Evolutionary conservation across 1,140 invertebrate genomes (phyloP).

Genomic region (Trichoplusia ni): DNA sequence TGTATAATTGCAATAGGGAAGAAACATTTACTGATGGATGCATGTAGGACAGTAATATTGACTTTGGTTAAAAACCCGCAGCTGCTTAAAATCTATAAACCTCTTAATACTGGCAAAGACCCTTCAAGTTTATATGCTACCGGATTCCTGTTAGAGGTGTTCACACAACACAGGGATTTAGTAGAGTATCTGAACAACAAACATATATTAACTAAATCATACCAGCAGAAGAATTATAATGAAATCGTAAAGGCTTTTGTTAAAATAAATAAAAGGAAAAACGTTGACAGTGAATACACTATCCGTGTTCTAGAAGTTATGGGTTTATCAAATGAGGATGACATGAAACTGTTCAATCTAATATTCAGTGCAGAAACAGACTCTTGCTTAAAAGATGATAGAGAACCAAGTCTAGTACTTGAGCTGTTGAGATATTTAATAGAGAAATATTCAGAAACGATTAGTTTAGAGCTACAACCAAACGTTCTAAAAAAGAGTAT

Average conservation of each 20-base stretch:
- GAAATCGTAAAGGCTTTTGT: slow-evolving; percentile 73
- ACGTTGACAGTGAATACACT: slow-evolving; percentile 58
- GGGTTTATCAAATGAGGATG: slow-evolving; percentile 63
- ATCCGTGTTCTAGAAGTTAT: slow-evolving; percentile 60
- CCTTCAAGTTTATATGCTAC: slow-evolving; percentile 71
- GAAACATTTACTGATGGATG: slow-evolving; percentile 54
- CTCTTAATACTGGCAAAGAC: slow-evolving; percentile 66
- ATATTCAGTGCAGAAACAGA: slow-evolving; percentile 61
- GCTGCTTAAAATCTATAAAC: slow-evolving; percentile 82
- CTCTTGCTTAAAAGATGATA: slow-evolving; percentile 67
- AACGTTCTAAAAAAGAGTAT: slow-evolving; percentile 59
- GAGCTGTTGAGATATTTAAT: slow-evolving; percentile 67
- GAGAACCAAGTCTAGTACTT: slow-evolving; percentile 69
- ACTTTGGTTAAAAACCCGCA: slow-evolving; percentile 80
- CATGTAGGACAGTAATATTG: slow-evolving; percentile 57
- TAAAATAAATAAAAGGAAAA: slow-evolving; percentile 72
- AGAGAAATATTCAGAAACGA: slow-evolving; percentile 62
- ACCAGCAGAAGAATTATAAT: slow-evolving; percentile 73
- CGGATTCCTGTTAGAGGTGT: slow-evolving; percentile 72
- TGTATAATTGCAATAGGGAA: slow-evolving; percentile 58
- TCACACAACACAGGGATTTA: slow-evolving; percentile 60
- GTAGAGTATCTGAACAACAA: slow-evolving; percentile 59
- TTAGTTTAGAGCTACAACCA: slow-evolving; percentile 50
- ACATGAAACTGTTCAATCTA: slow-evolving; percentile 55
- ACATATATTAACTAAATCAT: slow-evolving; percentile 65